A percentile compares a stretch with the other conserved stretches of the same genome.
These are phyloP conservation scores for Criorhina ranunculi DNA, from an alignment of 2,888 invertebrate species.

Conservation along the genomic window DNA sequence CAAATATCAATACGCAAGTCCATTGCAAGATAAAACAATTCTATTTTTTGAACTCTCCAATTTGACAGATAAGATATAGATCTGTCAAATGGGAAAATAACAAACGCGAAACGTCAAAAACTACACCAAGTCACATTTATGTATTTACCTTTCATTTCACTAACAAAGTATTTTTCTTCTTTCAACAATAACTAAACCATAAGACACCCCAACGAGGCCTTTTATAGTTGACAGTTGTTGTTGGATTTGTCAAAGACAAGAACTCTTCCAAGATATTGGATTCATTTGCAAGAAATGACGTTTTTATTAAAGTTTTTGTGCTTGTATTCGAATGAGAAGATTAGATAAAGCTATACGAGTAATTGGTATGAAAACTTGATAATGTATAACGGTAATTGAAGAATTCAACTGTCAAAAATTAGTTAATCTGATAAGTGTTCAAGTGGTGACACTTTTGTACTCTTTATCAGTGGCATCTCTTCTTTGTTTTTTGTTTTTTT, in stretches of 20 bases:
- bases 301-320: neutral
- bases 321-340: neutral
- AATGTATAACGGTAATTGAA: constrained; percentile 3
- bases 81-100: neutral
- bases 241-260: neutral
- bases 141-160: constrained; percentile 51
- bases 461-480: constrained; percentile 1
- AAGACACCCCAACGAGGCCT: constrained; percentile 21
- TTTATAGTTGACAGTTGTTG: constrained; percentile 48
- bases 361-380: constrained; percentile 12
- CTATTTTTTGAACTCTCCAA: neutral
- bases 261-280: constrained; percentile 7
- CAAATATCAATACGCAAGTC: neutral
- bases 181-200: constrained; percentile 50
- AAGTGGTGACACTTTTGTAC: neutral
- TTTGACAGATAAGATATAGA: neutral
- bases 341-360: constrained; percentile 42
- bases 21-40: neutral
- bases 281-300: neutral
- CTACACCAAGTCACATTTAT: neutral
- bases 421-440: constrained; percentile 1
- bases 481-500: neutral
- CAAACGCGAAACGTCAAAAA: neutral
- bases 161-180: neutral
- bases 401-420: constrained; percentile 4